Evolutionary conservation across 2,888 invertebrate species (phyloP), one percentile per base, ranked within the genome.

Genomic region (Plusia festucae): DNA sequence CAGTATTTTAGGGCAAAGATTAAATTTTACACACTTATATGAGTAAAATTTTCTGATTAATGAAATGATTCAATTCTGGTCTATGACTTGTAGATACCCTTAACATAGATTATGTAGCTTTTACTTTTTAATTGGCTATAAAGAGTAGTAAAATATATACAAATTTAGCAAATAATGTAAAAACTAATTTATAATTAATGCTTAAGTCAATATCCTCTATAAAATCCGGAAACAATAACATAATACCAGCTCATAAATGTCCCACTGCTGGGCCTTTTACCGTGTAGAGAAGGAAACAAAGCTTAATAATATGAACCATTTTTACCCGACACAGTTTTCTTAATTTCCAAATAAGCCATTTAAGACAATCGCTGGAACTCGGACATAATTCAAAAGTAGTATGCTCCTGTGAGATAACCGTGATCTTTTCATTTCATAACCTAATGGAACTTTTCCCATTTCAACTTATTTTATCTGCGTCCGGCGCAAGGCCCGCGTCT

Each of bases 381-480:
- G 78, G 79, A 83, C 85, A 87, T 92, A 89, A 92, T 87, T 92
- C 90, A 89, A 87, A 89, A 90, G 91, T 88, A 90, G 90, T 90
- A 89, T 90, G 88, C 87, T 76, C 78, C 69, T 74, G 75, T 72
- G 76, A 91, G 92, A 92, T 92, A 93, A 89, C 88, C 84, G 84
- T 87, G 90, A 92, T 91, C 89, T 91, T 90, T 91, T 89, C 90
- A 90, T 93, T 93, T 91, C 91, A 91, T 92, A 92, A 92, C 90
- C 90, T 87, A 91, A 92, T 87, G 87, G 89, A 94, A 93, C 90
- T 94, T 94, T 93, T 93, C 92, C 91, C 92, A 92, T 93, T 93
- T 89, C 85, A 93, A 93, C 90, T 92, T 91, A 89, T 89, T 91
- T 91, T 91, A 86, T 87, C 87, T 86, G 79, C 76, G 73, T 70